Conservation (phyloP, 2,797 vertebrate species). For the Cyclura pinguis region DNA sequence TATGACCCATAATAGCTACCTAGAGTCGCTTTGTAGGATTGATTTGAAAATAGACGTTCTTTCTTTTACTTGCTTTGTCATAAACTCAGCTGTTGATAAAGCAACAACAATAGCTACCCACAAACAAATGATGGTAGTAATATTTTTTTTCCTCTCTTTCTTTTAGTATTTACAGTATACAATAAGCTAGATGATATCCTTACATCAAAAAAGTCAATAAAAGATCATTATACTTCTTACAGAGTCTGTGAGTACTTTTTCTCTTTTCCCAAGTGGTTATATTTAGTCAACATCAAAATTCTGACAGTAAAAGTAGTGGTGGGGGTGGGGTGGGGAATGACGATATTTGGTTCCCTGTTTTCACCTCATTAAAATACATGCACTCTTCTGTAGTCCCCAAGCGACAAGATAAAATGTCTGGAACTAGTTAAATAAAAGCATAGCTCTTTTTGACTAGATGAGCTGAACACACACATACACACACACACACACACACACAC, state of each 20-base stretch:
- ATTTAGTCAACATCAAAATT: not conserved
- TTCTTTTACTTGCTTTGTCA: slow-evolving; percentile 12
- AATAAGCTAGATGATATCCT: not conserved
- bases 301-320: not conserved
- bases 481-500: not conserved
- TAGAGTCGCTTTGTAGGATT: slow-evolving; percentile 10
- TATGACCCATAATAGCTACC: not conserved
- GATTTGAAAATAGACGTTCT: not conserved
- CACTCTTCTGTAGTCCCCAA: not conserved
- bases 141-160: not conserved
- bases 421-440: not conserved
- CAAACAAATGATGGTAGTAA: not conserved
- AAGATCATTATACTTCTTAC: not conserved
- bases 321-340: not conserved
- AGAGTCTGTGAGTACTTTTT: not conserved
- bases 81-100: not conserved
- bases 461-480: not conserved
- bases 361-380: not conserved
- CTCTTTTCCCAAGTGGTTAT: not conserved
- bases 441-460: not conserved
- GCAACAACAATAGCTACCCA: not conserved
- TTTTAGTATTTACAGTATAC: not conserved
- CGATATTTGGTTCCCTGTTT: not conserved
- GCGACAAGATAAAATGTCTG: not conserved
- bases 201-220: not conserved